Percentiles rank a stretch among this genome's conserved stretches.
Evolutionary conservation across 2,113 vertebrate species (phyloP).

Genomic region (Haemorhous mexicanus): DNA sequence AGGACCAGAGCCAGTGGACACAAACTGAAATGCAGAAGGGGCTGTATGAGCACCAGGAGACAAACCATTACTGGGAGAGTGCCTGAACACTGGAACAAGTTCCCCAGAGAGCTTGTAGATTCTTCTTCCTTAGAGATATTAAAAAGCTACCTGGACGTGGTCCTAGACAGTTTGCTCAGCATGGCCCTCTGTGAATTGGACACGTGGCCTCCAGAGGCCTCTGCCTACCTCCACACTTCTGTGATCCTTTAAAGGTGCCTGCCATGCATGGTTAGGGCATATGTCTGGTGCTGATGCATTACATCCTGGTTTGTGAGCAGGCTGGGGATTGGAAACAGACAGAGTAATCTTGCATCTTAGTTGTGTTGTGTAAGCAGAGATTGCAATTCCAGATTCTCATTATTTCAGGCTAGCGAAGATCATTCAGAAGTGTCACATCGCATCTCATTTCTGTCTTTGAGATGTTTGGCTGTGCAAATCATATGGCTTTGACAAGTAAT

Average conservation of each 20-base stretch:
- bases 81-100: neutral
- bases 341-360: neutral
- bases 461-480: neutral
- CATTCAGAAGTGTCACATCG: neutral
- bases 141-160: neutral
- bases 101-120: neutral
- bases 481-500: neutral
- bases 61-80: neutral
- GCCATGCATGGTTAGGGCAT: accelerated
- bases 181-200: neutral
- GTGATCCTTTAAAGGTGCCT: neutral
- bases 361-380: neutral
- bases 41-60: neutral
- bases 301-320: neutral
- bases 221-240: neutral
- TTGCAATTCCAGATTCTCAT: neutral
- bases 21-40: neutral
- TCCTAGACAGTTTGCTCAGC: neutral
- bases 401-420: neutral
- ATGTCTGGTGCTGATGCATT: neutral
- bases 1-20: neutral
- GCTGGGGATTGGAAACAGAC: neutral
- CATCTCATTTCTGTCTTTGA: neutral
- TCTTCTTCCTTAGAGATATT: neutral
- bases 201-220: neutral